Conservation (phyloP, 2,113 vertebrate genomes). For the Melospiza melodia region DNA sequence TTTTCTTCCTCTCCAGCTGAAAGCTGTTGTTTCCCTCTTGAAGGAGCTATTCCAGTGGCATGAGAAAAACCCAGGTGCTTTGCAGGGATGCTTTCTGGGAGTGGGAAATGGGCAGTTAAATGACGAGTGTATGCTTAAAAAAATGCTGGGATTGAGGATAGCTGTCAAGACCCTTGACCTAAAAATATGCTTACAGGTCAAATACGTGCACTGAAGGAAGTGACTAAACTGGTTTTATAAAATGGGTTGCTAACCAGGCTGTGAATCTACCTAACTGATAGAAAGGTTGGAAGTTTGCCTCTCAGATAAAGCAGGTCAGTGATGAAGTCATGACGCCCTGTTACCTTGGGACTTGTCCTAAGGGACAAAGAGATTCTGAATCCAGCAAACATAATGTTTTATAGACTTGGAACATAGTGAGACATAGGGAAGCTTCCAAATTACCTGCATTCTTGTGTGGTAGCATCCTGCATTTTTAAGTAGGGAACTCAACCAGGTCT, state of each 20-base stretch:
- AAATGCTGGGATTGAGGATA: not conserved
- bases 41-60: not conserved
- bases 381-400: not conserved
- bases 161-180: not conserved
- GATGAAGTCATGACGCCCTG: not conserved
- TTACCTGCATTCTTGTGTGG: not conserved
- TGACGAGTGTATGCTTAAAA: not conserved
- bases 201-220: not conserved
- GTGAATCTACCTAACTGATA: not conserved
- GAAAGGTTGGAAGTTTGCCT: not conserved
- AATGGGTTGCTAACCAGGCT: not conserved
- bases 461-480: not conserved
- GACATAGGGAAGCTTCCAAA: not conserved
- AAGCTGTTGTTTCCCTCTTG: not conserved
- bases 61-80: not conserved
- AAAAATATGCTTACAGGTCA: not conserved
- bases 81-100: not conserved
- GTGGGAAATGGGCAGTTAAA: not conserved
- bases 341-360: not conserved
- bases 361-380: not conserved
- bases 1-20: not conserved
- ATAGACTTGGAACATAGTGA: not conserved
- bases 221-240: not conserved
- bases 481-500: not conserved
- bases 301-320: not conserved